Evolutionary conservation across 2,797 vertebrate species (phyloP).

Genomic region (Hydrolagus colliei): DNA sequence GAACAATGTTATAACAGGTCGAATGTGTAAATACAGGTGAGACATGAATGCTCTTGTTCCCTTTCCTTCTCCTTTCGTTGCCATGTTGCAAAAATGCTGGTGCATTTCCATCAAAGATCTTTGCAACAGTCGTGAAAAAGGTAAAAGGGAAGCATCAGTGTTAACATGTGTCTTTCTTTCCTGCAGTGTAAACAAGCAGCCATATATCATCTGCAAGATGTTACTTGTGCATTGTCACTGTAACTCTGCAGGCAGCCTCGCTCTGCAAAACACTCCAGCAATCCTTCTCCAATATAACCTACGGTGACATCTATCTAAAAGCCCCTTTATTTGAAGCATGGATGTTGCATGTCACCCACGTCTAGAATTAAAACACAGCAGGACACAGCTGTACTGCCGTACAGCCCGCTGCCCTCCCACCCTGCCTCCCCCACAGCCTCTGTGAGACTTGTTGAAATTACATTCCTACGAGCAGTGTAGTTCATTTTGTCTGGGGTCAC

Average conservation of each 20-base stretch:
- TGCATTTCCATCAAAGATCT: neutral
- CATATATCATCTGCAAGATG: too few species aligned
- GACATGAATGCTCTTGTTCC: too few species aligned
- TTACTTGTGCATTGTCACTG: neutral
- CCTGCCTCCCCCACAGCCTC: neutral
- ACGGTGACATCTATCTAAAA: neutral
- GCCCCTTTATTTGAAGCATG: constrained; percentile 13
- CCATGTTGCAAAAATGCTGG: neutral
- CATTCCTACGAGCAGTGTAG: constrained; percentile 2
- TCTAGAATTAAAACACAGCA: constrained; percentile 23
- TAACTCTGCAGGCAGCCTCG: neutral
- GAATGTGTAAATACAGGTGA: too few species aligned
- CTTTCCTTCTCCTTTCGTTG: too few species aligned
- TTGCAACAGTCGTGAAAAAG: neutral
- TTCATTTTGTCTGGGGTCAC: constrained; percentile 20
- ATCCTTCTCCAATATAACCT: neutral
- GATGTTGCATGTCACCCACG: neutral
- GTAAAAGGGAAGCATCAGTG: neutral
- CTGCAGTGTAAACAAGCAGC: too few species aligned
- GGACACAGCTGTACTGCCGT: neutral
- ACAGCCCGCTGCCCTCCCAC: neutral
- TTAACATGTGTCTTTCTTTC: too few species aligned
- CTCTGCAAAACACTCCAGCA: neutral
- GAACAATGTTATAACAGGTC: too few species aligned
- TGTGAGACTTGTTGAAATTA: constrained; percentile 22